phyloP scores from a whole-genome alignment of 2,888 invertebrate genomes.

The Ellobium chinense region DNA sequence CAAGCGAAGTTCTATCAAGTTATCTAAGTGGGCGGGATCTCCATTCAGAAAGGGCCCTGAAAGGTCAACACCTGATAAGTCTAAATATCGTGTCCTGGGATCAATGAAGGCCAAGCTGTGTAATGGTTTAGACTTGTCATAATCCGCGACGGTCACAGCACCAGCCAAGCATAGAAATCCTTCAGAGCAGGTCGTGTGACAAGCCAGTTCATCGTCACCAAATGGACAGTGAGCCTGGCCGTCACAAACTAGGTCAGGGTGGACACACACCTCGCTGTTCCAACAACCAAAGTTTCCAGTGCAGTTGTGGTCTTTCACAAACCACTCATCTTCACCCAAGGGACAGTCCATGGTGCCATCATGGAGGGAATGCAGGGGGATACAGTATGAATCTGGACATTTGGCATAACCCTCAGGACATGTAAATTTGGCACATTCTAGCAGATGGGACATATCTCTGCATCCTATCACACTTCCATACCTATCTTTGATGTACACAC shows the following conservation, averaged over 20 bases:
- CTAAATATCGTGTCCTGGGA: background rate
- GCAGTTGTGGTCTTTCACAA: background rate
- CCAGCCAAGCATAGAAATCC: slow-evolving; percentile 48
- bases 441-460: slow-evolving; percentile 14
- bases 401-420: slow-evolving; percentile 3
- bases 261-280: slow-evolving; percentile 42
- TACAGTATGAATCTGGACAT: slow-evolving; percentile 19
- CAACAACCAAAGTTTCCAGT: slow-evolving; percentile 15
- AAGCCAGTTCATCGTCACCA: slow-evolving; percentile 55
- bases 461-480: background rate
- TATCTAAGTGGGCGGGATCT: background rate
- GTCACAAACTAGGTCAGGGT: slow-evolving; percentile 52
- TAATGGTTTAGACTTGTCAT: background rate
- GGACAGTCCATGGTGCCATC: slow-evolving; percentile 23
- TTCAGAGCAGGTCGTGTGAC: slow-evolving; percentile 47
- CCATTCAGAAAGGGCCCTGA: background rate
- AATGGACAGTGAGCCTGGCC: slow-evolving; percentile 47
- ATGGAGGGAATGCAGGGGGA: background rate
- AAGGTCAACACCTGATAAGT: background rate
- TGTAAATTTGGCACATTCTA: background rate
- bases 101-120: slow-evolving; percentile 26
- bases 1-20: background rate
- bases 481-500: background rate
- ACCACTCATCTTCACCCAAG: slow-evolving; percentile 10
- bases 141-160: slow-evolving; percentile 28